Base-by-base conservation (phyloP, 2,888 invertebrate genomes). In the Eubasilissa splendida region DNA sequence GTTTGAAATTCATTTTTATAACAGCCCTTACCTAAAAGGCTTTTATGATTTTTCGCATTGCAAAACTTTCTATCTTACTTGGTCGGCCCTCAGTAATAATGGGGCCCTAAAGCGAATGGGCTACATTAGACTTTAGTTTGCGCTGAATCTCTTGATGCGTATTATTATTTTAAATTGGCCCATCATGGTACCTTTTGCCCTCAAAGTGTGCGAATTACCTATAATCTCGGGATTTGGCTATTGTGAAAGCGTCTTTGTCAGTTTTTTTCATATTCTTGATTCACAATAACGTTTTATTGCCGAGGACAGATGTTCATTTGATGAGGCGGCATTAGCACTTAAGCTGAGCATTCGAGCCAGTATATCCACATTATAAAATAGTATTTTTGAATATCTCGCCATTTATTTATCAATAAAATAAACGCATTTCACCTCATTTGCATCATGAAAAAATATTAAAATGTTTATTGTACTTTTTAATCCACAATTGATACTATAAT, bases 131-230 rank as follows among this genome's bases (percentile, higher is more conserved):
- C 70, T 11, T 54, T 70, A 70, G 70, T 70, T 70, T 70, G 31
- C 70, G 70, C 53, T 22, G 14, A 68, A 70, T 70, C 70, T 70
- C 54, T 70, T 70, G 70, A 70, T 70, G 70, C 70, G 70, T 70
- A 54, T 70, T 70, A 70, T 70, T 70, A 70, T 70, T 70, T 70
- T 33, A 70, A 70, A 70, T 54, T 54, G 70, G 52, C 53, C 12
- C 31, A 70, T 31, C 22, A 22, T 54, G 70, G 70, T 52, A 70
- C 22, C 54, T 54, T 70, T 70, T 54, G 54, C 54, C 54, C 70
- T 54, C 50, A 31, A 70, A 70, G 50, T 14, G 68, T 68, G 14
- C 68, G 66, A 68, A 68, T 68, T 68, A 42, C 5, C 50, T 58
- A 58, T 58, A 58, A 58, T 58, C 58, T n/a, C n/a, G n/a, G 58